Percentiles rank a stretch among this genome's conserved stretches.
phyloP scores from a whole-genome alignment of 2,888 invertebrate species.

The Neoaliturus tenellus region DNA sequence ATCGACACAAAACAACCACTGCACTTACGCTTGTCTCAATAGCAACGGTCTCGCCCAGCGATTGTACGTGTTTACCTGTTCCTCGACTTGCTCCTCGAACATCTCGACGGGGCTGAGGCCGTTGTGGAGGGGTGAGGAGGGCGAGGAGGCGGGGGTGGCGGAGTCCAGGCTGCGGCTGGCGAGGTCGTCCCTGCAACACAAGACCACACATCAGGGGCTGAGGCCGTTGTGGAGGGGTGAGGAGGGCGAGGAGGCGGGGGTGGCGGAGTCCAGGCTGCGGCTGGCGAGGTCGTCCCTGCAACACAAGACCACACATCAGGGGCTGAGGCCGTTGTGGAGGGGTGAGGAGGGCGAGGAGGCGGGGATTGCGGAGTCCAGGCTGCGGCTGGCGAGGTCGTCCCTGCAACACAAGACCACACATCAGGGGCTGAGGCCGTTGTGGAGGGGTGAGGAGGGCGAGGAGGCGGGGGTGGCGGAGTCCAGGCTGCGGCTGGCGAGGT shows the following conservation, averaged over 20 bases:
- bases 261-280: slow-evolving; percentile 34
- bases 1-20: no score
- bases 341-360: slow-evolving; percentile 47
- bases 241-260: slow-evolving; percentile 42
- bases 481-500: slow-evolving; percentile 28
- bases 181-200: slow-evolving; percentile 54
- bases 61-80: slow-evolving; percentile 62
- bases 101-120: slow-evolving; percentile 59
- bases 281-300: slow-evolving; percentile 46
- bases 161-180: slow-evolving; percentile 49
- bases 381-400: slow-evolving; percentile 42
- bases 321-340: slow-evolving; percentile 54
- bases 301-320: no score
- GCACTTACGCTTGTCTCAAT: no score
- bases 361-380: slow-evolving; percentile 39
- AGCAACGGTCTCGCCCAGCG: no score
- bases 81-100: slow-evolving; percentile 64
- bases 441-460: slow-evolving; percentile 46
- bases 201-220: no score
- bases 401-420: slow-evolving; percentile 55
- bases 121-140: slow-evolving; percentile 57
- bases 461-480: slow-evolving; percentile 40
- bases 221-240: slow-evolving; percentile 56
- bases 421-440: slow-evolving; percentile 54
- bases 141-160: slow-evolving; percentile 44